Conservation (phyloP, 2,113 vertebrate species). For the Sclerurus mexicanus region DNA sequence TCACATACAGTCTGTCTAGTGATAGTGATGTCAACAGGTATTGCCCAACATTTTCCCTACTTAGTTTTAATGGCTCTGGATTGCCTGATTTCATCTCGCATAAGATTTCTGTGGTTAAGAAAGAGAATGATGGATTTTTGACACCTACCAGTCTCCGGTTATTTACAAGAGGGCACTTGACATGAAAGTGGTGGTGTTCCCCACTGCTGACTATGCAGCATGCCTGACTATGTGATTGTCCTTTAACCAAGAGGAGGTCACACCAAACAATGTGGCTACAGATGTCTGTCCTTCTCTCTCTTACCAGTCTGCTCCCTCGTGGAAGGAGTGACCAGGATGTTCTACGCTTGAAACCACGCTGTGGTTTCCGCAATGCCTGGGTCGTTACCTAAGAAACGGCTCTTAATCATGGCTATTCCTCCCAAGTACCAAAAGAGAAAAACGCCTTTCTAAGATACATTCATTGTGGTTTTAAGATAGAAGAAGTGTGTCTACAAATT, state of each 20-base stretch:
- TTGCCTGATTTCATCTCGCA: not conserved
- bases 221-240: not conserved
- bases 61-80: not conserved
- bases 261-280: not conserved
- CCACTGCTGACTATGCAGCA: not conserved
- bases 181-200: not conserved
- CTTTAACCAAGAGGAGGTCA: not conserved
- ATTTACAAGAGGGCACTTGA: not conserved
- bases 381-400: not conserved
- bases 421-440: not conserved
- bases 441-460: not conserved
- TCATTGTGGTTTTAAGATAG: not conserved
- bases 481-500: not conserved
- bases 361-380: not conserved
- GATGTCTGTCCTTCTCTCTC: not conserved
- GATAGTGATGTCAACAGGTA: not conserved
- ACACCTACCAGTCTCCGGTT: constrained; percentile 14
- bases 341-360: not conserved
- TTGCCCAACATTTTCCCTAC: constrained; percentile 39
- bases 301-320: not conserved
- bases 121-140: not conserved
- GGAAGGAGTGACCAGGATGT: not conserved
- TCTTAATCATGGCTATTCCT: not conserved
- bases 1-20: not conserved
- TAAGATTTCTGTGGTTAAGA: not conserved